Conservation (phyloP, 2,113 vertebrate genomes). For the Passer montanus region DNA sequence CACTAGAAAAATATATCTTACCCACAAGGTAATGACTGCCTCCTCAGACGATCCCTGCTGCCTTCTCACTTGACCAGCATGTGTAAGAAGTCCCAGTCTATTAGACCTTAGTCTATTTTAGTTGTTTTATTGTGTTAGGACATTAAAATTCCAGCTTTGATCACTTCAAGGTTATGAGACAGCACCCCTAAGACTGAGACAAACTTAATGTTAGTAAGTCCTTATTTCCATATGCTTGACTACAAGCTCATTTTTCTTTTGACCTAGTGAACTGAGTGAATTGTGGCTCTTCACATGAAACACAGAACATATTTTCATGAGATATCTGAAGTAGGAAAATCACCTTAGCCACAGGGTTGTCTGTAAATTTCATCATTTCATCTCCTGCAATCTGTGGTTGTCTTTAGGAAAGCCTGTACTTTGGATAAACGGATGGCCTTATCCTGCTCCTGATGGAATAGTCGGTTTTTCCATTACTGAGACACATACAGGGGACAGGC, state of each 20-base stretch:
- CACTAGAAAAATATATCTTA: background rate
- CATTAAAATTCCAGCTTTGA: background rate
- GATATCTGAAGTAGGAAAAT: background rate
- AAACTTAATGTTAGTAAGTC: background rate
- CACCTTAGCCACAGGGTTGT: background rate
- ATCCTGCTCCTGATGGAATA: background rate
- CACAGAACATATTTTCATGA: constrained; percentile 7
- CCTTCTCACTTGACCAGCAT: background rate
- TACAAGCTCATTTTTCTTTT: background rate
- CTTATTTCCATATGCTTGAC: background rate
- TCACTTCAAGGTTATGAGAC: background rate
- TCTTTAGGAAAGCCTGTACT: background rate
- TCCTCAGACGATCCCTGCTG: background rate
- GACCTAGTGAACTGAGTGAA: background rate
- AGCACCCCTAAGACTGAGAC: background rate
- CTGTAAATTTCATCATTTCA: background rate
- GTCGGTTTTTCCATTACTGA: constrained; percentile 3
- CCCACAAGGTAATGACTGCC: background rate
- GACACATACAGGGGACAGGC: background rate
- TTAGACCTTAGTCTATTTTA: background rate
- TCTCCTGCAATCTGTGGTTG: background rate
- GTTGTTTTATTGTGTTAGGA: background rate
- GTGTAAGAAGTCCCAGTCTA: background rate
- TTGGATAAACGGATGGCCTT: background rate
- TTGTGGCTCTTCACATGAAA: background rate